Evolutionary conservation across 2,888 invertebrate genomes (phyloP).

Genomic region (Actias luna): DNA sequence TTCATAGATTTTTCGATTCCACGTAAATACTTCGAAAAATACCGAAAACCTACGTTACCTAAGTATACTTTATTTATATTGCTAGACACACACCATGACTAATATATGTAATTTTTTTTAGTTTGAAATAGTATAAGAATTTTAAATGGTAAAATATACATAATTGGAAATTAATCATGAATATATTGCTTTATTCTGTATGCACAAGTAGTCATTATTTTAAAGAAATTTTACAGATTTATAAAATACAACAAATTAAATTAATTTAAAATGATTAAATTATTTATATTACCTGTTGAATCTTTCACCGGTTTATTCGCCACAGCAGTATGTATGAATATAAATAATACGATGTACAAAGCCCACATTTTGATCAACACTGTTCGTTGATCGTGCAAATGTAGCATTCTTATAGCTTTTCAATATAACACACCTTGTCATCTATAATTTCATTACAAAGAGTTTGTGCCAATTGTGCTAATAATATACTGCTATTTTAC

Average conservation of each 20-base stretch:
- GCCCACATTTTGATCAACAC: conserved; percentile 9
- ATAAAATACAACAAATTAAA: neutral
- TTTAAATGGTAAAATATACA: too few relatives aligned
- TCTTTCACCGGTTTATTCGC: neutral
- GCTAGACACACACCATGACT: too few relatives aligned
- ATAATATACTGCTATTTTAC: neutral
- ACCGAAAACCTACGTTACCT: too few relatives aligned
- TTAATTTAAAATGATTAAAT: neutral
- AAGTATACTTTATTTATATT: too few relatives aligned
- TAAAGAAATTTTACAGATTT: neutral
- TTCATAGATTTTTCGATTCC: too few relatives aligned
- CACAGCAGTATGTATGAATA: neutral
- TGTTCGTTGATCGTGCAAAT: neutral
- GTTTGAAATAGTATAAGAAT: too few relatives aligned
- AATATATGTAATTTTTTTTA: too few relatives aligned
- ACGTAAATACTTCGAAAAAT: too few relatives aligned
- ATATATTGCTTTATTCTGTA: neutral
- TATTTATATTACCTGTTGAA: conserved; percentile 1
- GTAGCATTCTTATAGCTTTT: neutral
- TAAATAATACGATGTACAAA: conserved; percentile 6
- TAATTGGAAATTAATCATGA: too few relatives aligned
- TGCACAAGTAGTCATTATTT: neutral
- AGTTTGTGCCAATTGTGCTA: neutral
- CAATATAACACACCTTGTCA: neutral
- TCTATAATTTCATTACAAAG: neutral